phyloP scores from a whole-genome alignment of 2,888 invertebrate genomes.

The Entomobrya proxima region DNA sequence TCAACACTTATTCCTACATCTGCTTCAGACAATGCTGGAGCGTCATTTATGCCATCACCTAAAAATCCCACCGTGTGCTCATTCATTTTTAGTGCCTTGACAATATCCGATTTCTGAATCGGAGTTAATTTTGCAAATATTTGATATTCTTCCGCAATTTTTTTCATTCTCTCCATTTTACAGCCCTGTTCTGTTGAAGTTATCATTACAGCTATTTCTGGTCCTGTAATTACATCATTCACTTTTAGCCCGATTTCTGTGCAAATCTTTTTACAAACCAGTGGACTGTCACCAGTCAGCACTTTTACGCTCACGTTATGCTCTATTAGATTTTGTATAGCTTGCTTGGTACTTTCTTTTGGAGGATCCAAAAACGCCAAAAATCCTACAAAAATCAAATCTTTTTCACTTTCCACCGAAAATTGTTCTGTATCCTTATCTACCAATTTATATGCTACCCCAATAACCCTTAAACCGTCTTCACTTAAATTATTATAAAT shows the following conservation, averaged over 20 bases:
- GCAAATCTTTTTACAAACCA: slow-evolving; percentile 59
- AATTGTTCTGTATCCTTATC: neutral
- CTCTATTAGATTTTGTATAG: slow-evolving; percentile 33
- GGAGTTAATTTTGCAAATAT: slow-evolving; percentile 63
- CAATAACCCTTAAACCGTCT: slow-evolving; percentile 60
- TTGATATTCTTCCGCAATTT: too few relatives aligned
- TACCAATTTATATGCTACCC: slow-evolving; percentile 50
- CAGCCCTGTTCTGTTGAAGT: too few relatives aligned
- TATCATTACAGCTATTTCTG: slow-evolving; percentile 26
- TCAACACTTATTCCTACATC: too few relatives aligned
- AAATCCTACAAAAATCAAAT: too few relatives aligned
- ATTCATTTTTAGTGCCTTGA: slow-evolving; percentile 32
- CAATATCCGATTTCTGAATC: too few relatives aligned
- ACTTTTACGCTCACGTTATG: slow-evolving; percentile 60
- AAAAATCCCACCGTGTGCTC: slow-evolving; percentile 59
- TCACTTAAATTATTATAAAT: too few relatives aligned
- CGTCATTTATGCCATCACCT: slow-evolving; percentile 64
- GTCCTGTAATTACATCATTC: slow-evolving; percentile 10
- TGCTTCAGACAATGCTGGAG: slow-evolving; percentile 40
- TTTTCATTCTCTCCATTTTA: neutral
- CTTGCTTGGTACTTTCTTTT: too few relatives aligned
- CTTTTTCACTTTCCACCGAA: too few relatives aligned
- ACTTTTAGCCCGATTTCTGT: slow-evolving; percentile 39
- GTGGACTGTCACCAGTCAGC: slow-evolving; percentile 55
- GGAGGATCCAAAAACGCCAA: slow-evolving; percentile 63